Evolutionary conservation across 2,888 invertebrate genomes (phyloP), one percentile per base, ranked within the genome.

Genomic region (Calameuta idolon): DNA sequence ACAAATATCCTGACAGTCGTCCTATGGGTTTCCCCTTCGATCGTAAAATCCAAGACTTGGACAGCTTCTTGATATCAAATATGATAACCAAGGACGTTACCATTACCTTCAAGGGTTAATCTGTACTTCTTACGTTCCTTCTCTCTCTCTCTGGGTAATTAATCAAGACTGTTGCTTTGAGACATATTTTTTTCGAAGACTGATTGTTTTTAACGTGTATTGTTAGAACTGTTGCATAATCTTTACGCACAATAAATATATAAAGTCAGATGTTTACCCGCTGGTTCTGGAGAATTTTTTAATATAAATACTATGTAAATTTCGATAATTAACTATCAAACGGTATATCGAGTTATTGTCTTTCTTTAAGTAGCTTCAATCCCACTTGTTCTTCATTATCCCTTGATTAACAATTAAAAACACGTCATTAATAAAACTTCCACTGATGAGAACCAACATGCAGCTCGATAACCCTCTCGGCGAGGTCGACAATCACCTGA

Each of bases 11-110:
- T 74, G 96, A 96, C 90, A 93, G 92, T 86, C 93, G 93, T 90
- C 94, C 95, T 76, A 92, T 95, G 87, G 95, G 95, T 76, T 96
- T 94, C 93, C 96, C 96, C 83, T 94, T 96, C 87, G 95, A 96
- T 88, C 94, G 95, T 84, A 90, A 92, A 69, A 94, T 95, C 87
- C 92, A 94, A 73, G 92, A 94, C 34, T 15, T n/a, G 75, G 90
- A 90, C 69, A 92, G 91, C 80, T 95, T 94, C 93, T 93, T 92
- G 84, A 93, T 94, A n/a, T 94, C 94, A 75, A 95, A 95, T 92
- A 94, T 94, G 92, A 93, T 92, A 90, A 94, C 94, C 88, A 92
- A 94, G 81, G 94, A 94, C 85, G 93, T 94, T 5, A 92, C 92
- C 84, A 92, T 95, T 87, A 95, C 93, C 93, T 94, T 95, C 91